Evolutionary conservation across 2,888 invertebrate species (phyloP), one percentile per base, ranked within the genome.

Genomic region (Drosophila kambysellisi): DNA sequence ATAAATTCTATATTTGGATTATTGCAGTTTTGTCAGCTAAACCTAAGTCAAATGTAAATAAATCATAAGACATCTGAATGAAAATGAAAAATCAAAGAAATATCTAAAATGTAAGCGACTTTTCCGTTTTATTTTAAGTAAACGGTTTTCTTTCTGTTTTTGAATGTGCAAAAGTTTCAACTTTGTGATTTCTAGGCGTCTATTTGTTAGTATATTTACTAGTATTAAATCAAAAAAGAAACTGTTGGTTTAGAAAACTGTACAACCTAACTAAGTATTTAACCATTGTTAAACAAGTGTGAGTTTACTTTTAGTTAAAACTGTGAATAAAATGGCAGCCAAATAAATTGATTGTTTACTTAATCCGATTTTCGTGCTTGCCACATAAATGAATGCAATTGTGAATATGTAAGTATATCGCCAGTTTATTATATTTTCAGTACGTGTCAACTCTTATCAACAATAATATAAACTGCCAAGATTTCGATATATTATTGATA

Each of bases 21-120:
- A 20, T 73, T 35, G 61, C 25, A 33, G 32, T 51, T 52, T 68
- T 29, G 63, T 64, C 71, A 73, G 51, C 53, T 81, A 76, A 70
- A n/a, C 79, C 73, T 79, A 83, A 81, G 84, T 87, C 79, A 73
- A 89, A 35, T 85, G 89, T 89, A 85, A 74, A 85, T 85, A 75
- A 76, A 69, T 79, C 70, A 81, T 72, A 58, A 32, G 51, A 46
- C 51, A 53, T 35, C 46, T 54, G 51, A 56, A 66, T 32, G 15
- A 12, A 12, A 20, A 20, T 25, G 25, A 41, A 11, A 0, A 2
- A 43, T 58, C 17, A 30, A 69, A 32, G 33, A 70, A 48, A 29
- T 56, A 57, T 64, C 50, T 65, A 72, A 67, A 46, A 33, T 25
- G 50, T 73, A 82, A 78, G 70, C 56, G 29, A 70, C 17, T 29